A percentile compares a stretch with the other conserved stretches of the same genome.
These are phyloP conservation scores for Coreoperca whiteheadi DNA, from an alignment of 2,113 vertebrate genomes.

Conservation along the genomic window DNA sequence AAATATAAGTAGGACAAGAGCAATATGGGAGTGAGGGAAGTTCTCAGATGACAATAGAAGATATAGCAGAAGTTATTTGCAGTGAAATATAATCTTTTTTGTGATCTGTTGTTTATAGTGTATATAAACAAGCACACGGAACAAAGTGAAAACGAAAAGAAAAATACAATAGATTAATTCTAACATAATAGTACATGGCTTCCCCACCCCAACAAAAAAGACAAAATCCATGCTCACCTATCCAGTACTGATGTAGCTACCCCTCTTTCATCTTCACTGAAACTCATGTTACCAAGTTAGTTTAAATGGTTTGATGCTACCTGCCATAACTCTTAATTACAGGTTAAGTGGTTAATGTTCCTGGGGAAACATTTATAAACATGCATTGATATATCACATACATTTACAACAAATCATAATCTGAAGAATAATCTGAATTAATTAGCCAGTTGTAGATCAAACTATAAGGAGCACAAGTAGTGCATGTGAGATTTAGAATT, in stretches of 20 bases:
- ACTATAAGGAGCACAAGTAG: background rate
- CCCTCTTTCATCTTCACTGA: too few relatives aligned
- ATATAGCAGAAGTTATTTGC: background rate
- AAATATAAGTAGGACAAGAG: conserved; percentile 40
- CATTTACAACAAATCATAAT: background rate
- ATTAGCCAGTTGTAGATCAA: background rate
- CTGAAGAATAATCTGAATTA: background rate
- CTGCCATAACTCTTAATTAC: too few relatives aligned
- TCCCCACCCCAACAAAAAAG: too few relatives aligned
- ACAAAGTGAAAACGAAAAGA: background rate
- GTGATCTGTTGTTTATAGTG: background rate
- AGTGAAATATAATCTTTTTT: background rate
- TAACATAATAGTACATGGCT: background rate
- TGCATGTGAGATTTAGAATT: background rate
- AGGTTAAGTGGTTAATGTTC: too few relatives aligned
- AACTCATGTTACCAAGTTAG: too few relatives aligned
- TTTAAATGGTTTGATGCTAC: too few relatives aligned
- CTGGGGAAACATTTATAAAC: background rate
- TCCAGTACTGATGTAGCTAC: too few relatives aligned
- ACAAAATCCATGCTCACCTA: too few relatives aligned
- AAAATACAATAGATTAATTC: background rate
- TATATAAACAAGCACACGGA: background rate
- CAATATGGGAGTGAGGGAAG: background rate
- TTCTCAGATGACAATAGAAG: conserved; percentile 1
- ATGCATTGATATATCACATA: background rate